A percentile compares a stretch with the other conserved stretches of the same genome.
phyloP scores from a whole-genome alignment of 2,888 invertebrate species.

The Drosophila neonasuta region DNA sequence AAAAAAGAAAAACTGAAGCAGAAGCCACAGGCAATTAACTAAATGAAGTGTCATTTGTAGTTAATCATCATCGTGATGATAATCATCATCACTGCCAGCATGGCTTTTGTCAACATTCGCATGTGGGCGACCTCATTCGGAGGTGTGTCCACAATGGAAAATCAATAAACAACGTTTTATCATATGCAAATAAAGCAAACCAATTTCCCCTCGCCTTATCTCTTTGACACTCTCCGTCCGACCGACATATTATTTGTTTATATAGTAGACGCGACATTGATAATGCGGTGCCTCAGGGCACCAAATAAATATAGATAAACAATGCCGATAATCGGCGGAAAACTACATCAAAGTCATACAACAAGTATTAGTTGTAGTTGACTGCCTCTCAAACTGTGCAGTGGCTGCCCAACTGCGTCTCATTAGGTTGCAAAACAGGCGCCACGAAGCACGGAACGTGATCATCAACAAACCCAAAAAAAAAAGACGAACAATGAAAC shows the following conservation, averaged over 20 bases:
- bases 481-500: background rate
- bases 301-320: conserved; percentile 28
- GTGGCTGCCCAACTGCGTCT: conserved; percentile 26
- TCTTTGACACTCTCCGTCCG: background rate
- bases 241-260: conserved; percentile 22
- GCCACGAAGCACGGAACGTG: conserved; percentile 14
- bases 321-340: conserved; percentile 4
- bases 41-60: conserved; percentile 28
- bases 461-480: conserved; percentile 8
- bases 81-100: background rate
- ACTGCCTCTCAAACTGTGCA: conserved; percentile 36
- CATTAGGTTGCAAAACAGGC: conserved; percentile 44
- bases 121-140: conserved; percentile 39
- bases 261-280: conserved; percentile 19
- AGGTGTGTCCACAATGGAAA: conserved; percentile 32
- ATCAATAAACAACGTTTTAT: conserved; percentile 32
- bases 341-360: conserved; percentile 11
- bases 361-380: no score
- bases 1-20: background rate
- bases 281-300: background rate
- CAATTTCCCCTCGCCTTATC: conserved; percentile 51
- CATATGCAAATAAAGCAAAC: conserved; percentile 50
- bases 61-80: conserved; percentile 9
- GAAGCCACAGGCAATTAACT: conserved; percentile 6
- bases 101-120: background rate